A percentile compares a stretch with the other conserved stretches of the same genome.
These are phyloP conservation scores for Electrophaes corylata DNA, from an alignment of 2,888 invertebrate genomes.

Conservation along the genomic window DNA sequence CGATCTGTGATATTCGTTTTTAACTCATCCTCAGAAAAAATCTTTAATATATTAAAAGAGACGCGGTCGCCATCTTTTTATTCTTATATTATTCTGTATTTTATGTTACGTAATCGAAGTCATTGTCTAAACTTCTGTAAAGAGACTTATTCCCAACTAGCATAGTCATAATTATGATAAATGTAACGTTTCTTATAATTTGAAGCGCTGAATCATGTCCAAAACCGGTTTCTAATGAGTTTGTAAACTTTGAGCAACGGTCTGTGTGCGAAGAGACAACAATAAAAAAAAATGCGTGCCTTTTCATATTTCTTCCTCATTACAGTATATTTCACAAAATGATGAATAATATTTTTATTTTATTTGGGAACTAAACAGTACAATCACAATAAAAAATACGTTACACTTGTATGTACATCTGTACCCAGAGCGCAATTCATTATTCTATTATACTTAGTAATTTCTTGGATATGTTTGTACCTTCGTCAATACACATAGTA, in stretches of 20 bases:
- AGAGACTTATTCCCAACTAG: background rate
- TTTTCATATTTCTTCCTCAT: conserved; percentile 18
- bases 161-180: background rate
- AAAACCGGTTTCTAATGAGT: conserved; percentile 13
- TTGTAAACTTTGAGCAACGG: conserved; percentile 13
- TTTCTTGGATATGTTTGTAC: background rate
- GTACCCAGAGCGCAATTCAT: background rate
- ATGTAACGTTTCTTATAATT: conserved; percentile 2
- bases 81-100: background rate
- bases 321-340: conserved; percentile 9
- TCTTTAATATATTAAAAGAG: conserved; percentile 2
- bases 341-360: conserved; percentile 13
- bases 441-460: background rate
- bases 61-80: background rate
- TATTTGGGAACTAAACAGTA: too few relatives aligned
- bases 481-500: background rate
- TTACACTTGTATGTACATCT: too few relatives aligned
- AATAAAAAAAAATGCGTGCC: conserved; percentile 19
- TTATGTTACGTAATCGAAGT: conserved; percentile 1
- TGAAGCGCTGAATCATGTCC: conserved; percentile 3
- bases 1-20: conserved; percentile 64
- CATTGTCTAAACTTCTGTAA: background rate
- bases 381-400: too few relatives aligned
- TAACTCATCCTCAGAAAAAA: conserved; percentile 37
- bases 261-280: conserved; percentile 6